Base-by-base conservation (phyloP, 2,797 vertebrate species). In the Lepus townsendii region DNA sequence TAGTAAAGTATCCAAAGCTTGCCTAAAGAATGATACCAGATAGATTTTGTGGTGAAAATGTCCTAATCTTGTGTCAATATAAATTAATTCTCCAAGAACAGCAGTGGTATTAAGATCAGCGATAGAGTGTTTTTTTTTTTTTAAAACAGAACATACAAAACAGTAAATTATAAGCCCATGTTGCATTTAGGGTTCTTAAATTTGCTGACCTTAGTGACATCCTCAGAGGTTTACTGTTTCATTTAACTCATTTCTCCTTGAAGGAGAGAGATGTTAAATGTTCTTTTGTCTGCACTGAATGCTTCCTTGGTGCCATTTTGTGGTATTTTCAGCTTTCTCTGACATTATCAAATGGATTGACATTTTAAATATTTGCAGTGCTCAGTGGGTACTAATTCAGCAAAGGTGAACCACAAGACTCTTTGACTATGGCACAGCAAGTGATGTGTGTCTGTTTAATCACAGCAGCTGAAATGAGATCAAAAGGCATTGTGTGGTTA, bases 351-450 rank as follows among this genome's bases (percentile, higher is more conserved):
- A 99, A 98, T 98, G 97, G 98, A 99, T 98, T 99, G 99, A 99
- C 99, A 99, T 99, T 99, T 99, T 98, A 99, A 99, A 99, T 99
- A 99, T 99, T 99, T 99, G 98, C 98, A 97, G 98, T 98, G 98
- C 99, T 99, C 99, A 98, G 98, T 98, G 95, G 98, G 98, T 98
- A 98, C 98, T 98, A 98, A 99, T 98, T 98, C 98, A 98, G 97
- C 96, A 97, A 98, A 99, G 98, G 98, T 98, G 98, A 99, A 98
- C 97, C 97, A 80, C 88, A 96, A 96, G 97, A 97, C 97, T 98
- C 97, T 97, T 97, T 97, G 93, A 95, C 32, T 94, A 97, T 98
- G 97, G 96, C 97, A 97, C 97, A 98, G 98, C 98, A 98, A 99
- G 98, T 96, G 98, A 98, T 98, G 98, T 99, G 98, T 99, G 98